These are phyloP conservation scores for Zoanthus sociatus DNA, from an alignment of 92 coral and sea anemone species.

Conservation along the genomic window DNA sequence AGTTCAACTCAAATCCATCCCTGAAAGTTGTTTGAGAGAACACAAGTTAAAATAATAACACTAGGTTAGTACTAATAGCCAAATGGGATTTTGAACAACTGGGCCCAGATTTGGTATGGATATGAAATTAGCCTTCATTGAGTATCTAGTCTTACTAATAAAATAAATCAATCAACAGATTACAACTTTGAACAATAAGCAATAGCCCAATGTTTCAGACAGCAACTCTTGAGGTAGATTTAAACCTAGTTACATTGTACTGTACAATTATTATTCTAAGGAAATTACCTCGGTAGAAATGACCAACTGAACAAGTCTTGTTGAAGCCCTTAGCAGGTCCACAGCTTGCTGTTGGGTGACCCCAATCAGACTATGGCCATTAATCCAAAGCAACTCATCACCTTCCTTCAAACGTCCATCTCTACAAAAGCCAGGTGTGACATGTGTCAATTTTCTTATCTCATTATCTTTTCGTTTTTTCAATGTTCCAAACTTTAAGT, in stretches of 20 bases:
- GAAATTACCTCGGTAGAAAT: slow-evolving; percentile 79
- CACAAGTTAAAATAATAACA: too few species aligned
- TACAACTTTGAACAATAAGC: too few species aligned
- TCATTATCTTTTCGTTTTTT: not conserved
- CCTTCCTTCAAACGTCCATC: slow-evolving; percentile 96
- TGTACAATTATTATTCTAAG: not conserved
- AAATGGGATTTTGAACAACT: too few species aligned
- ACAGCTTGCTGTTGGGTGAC: slow-evolving; percentile 88
- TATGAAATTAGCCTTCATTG: too few species aligned
- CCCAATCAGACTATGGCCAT: slow-evolving; percentile 93
- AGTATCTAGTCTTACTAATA: too few species aligned
- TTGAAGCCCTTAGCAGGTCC: slow-evolving; percentile 88
- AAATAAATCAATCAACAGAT: too few species aligned
- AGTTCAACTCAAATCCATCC: too few species aligned
- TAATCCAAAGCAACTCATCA: slow-evolving; percentile 91
- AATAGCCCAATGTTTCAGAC: not conserved
- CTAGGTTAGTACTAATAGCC: too few species aligned
- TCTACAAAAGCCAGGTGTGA: slow-evolving; percentile 59
- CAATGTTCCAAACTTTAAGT: not conserved
- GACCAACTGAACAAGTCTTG: slow-evolving; percentile 88
- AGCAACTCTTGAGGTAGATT: too few species aligned
- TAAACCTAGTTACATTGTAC: not conserved
- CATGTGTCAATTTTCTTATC: not conserved
- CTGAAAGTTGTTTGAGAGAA: too few species aligned
- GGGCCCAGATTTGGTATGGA: too few species aligned